These are phyloP conservation scores for Saccostrea cuccullata DNA, from an alignment of 1,140 invertebrate genomes.

Conservation along the genomic window DNA sequence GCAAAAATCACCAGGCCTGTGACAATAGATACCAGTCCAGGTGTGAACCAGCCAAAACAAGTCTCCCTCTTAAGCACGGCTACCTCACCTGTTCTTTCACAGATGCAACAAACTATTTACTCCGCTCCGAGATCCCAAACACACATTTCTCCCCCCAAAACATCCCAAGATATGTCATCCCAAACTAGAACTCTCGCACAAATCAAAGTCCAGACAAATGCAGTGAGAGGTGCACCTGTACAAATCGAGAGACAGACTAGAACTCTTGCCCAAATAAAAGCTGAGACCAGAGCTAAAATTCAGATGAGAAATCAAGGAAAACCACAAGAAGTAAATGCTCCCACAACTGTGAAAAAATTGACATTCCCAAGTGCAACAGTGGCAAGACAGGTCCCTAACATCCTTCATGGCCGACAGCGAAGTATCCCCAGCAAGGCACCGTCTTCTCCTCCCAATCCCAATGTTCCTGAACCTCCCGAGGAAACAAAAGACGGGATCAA, in stretches of 20 bases:
- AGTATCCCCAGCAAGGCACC: constrained; percentile 4
- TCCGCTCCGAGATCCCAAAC: constrained; percentile 8
- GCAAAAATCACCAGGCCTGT: constrained; percentile 40
- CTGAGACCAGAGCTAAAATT: constrained; percentile 71
- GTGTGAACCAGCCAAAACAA: constrained; percentile 40
- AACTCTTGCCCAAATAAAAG: constrained; percentile 76
- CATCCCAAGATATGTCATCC: constrained; percentile 54
- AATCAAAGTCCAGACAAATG: constrained; percentile 75
- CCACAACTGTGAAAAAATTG: constrained; percentile 40
- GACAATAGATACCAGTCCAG: constrained; percentile 13
- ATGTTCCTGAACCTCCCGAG: constrained; percentile 41
- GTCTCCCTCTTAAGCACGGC: constrained; percentile 45
- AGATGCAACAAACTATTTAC: constrained; percentile 42
- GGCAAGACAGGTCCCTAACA: constrained; percentile 65
- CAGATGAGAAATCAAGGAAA: constrained; percentile 57
- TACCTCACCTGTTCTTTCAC: constrained; percentile 45
- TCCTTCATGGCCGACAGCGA: constrained; percentile 44
- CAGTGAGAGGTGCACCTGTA: constrained; percentile 62
- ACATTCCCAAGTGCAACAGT: constrained; percentile 34
- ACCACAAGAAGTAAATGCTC: constrained; percentile 53
- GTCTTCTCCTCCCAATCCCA: constrained; percentile 37
- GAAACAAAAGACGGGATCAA: constrained; percentile 48
- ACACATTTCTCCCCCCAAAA: constrained; percentile 2
- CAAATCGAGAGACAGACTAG: constrained; percentile 67
- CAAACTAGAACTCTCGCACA: constrained; percentile 75